Conservation (phyloP, 2,888 invertebrate species). For the Pyrocoelia pectoralis region DNA sequence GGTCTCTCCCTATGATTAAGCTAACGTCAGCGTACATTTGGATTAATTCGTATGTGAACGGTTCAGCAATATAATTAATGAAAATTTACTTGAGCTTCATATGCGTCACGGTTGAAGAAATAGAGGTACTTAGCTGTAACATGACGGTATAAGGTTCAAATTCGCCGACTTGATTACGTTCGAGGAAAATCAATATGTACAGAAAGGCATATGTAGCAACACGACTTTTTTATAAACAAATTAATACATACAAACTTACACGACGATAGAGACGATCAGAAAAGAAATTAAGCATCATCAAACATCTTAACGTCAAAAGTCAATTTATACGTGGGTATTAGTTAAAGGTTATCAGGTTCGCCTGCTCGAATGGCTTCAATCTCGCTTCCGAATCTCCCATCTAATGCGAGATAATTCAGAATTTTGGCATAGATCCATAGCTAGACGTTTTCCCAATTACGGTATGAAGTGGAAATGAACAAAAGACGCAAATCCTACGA, state of each 20-base stretch:
- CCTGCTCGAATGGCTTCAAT: neutral
- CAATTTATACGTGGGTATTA: slow-evolving; percentile 1
- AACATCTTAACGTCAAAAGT: neutral
- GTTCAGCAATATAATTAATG: neutral
- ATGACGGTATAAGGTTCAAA: neutral
- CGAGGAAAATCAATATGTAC: neutral
- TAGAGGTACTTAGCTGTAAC: neutral
- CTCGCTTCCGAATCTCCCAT: too few species aligned
- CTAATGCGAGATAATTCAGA: too few species aligned
- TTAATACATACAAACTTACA: too few species aligned
- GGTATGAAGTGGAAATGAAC: too few species aligned
- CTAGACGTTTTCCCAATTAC: too few species aligned
- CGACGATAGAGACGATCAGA: too few species aligned
- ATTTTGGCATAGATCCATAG: too few species aligned
- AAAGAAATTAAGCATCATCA: neutral
- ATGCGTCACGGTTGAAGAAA: neutral
- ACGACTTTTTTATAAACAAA: too few species aligned
- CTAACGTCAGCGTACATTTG: neutral
- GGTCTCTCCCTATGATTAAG: neutral
- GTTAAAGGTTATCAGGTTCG: neutral
- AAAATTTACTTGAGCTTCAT: neutral
- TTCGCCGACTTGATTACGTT: too few species aligned
- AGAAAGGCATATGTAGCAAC: neutral
- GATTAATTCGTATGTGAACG: neutral
- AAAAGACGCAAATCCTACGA: too few species aligned